Conservation (phyloP, 2,797 vertebrate genomes). For the Pseudomugil tenellus region DNA sequence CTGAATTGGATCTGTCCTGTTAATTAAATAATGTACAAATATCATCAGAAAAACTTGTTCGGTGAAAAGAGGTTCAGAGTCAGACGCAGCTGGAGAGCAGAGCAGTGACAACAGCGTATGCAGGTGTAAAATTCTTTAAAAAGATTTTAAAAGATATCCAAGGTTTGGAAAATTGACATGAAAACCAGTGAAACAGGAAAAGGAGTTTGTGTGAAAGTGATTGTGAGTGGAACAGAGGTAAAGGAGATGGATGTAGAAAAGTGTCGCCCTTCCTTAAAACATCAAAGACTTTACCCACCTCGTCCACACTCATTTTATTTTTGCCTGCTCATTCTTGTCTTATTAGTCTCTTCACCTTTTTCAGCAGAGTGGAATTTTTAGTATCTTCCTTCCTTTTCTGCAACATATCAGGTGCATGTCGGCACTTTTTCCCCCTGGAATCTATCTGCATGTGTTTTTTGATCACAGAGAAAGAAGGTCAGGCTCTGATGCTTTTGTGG, state of each 20-base stretch:
- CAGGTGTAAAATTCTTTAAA: conserved; percentile 41
- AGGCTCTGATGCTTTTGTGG: conserved; percentile 80
- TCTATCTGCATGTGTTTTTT: conserved; percentile 6
- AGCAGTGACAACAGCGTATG: conserved; percentile 27
- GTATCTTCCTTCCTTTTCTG: too few species aligned
- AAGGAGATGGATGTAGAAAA: conserved; percentile 24
- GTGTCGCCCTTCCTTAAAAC: conserved; percentile 46
- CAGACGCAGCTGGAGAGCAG: conserved; percentile 17
- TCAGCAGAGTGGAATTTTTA: too few species aligned
- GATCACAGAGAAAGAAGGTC: conserved; percentile 70
- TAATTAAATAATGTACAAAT: neutral
- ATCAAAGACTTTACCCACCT: conserved; percentile 26
- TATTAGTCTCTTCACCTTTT: too few species aligned
- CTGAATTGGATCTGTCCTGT: neutral
- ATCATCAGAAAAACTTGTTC: conserved; percentile 11
- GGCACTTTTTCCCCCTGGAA: neutral
- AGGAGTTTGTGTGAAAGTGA: conserved; percentile 45
- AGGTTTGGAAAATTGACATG: conserved; percentile 61
- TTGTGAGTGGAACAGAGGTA: conserved; percentile 29
- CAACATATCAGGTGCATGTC: neutral
- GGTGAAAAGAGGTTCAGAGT: conserved; percentile 18
- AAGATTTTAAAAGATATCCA: conserved; percentile 53
- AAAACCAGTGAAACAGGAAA: conserved; percentile 51
- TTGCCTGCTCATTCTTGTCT: neutral
- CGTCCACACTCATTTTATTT: conserved; percentile 13